Percentiles rank a stretch among this genome's conserved stretches.
Conservation (phyloP, 2,797 vertebrate genomes). For the Typhlichthys eigenmanni region DNA sequence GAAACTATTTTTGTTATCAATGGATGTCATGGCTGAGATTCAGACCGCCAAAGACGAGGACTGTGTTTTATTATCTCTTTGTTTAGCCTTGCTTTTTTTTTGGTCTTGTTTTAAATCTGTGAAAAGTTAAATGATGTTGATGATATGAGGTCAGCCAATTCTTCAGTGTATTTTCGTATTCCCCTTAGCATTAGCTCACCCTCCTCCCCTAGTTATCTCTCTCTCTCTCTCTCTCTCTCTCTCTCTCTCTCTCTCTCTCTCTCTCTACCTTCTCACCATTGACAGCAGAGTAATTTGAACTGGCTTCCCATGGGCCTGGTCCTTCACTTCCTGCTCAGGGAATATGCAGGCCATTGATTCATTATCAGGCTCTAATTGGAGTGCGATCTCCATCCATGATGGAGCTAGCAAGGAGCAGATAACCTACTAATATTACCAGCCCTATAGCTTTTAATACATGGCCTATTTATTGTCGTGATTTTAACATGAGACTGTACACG, state of each 20-base stretch:
- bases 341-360: conserved; percentile 66
- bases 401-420: conserved; percentile 92
- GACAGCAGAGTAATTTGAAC: conserved; percentile 93
- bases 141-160: no score
- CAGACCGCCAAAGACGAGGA: not conserved
- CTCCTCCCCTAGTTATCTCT: conserved; percentile 2
- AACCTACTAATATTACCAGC: conserved; percentile 86
- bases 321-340: conserved; percentile 93
- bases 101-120: not conserved
- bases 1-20: no score
- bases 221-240: conserved; percentile 26
- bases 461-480: no score
- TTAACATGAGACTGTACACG: conserved; percentile 41
- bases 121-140: no score
- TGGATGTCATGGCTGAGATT: not conserved
- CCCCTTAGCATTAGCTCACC: not conserved
- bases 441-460: no score
- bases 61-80: conserved; percentile 12
- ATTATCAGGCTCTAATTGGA: not conserved
- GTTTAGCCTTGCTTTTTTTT: conserved; percentile 14
- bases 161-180: no score
- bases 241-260: conserved; percentile 3
- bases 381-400: conserved; percentile 79
- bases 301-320: conserved; percentile 89
- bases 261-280: conserved; percentile 64